Conservation (phyloP, 92 coral and sea anemone species). For the Isaurus tuberculatus region DNA sequence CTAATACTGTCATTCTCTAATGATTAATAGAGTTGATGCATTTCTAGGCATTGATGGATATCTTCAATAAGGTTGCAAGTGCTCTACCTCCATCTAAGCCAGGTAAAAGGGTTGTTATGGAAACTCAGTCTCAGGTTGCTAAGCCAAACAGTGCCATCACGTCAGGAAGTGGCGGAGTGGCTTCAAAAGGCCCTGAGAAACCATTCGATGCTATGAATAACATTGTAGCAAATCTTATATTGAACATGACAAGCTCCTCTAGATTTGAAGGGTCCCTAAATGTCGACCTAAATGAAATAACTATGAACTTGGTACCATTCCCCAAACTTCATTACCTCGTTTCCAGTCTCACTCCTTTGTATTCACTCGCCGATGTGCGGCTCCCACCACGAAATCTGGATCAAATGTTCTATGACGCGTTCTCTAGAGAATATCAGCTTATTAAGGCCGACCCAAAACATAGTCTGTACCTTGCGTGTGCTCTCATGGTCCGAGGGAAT, state of each 20-base stretch:
- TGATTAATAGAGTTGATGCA: not conserved
- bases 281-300: conserved; percentile 97
- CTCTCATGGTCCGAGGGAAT: conserved; percentile 91
- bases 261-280: conserved; percentile 97
- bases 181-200: conserved; percentile 77
- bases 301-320: conserved; percentile 98
- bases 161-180: conserved; percentile 87
- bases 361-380: conserved; percentile 84
- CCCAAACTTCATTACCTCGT: conserved; percentile 96
- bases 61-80: conserved; percentile 86
- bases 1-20: too few relatives aligned
- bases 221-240: conserved; percentile 92
- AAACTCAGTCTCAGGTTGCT: conserved; percentile 65
- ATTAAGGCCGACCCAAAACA: conserved; percentile 97
- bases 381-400: conserved; percentile 92
- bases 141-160: conserved; percentile 93
- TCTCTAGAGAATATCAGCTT: conserved; percentile 93
- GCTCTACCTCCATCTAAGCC: conserved; percentile 91
- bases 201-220: conserved; percentile 99
- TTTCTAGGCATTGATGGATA: conserved; percentile 93
- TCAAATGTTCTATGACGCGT: conserved; percentile 96
- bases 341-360: conserved; percentile 94
- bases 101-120: conserved; percentile 79
- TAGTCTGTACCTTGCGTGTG: conserved; percentile 93
- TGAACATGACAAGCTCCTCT: conserved; percentile 99